These are phyloP conservation scores for Saccopteryx leptura DNA, from an alignment of 2,113 vertebrate genomes.

Conservation along the genomic window DNA sequence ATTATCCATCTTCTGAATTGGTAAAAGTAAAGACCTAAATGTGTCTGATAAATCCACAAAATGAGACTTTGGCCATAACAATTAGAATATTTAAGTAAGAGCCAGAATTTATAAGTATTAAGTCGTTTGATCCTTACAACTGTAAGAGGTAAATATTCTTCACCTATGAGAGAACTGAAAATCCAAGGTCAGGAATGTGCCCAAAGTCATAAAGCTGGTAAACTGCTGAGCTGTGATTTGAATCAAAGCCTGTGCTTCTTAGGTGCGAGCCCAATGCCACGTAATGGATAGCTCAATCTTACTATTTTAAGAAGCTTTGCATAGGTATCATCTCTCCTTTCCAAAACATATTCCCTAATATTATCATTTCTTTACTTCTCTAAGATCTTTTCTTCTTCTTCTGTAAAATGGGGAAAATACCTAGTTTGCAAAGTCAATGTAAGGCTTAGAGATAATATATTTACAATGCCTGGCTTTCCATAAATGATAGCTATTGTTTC, in stretches of 20 bases:
- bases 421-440: neutral
- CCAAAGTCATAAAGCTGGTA: neutral
- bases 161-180: neutral
- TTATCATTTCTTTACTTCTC: neutral
- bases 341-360: neutral
- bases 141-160: neutral
- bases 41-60: neutral
- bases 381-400: neutral
- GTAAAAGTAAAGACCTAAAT: neutral
- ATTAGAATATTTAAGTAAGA: slow-evolving; percentile 36
- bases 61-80: neutral
- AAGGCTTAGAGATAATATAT: neutral
- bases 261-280: accelerated
- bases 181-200: neutral
- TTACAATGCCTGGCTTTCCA: neutral
- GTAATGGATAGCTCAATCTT: neutral
- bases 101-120: neutral
- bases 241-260: neutral
- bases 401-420: neutral
- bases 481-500: neutral
- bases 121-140: neutral
- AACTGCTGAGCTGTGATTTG: neutral
- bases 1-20: neutral
- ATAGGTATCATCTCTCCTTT: neutral
- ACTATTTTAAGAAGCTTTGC: neutral